These are phyloP conservation scores for Clytia hemisphaerica DNA, from an alignment of 30 jellyfish, hydroid and myxozoan species.

Conservation along the genomic window DNA sequence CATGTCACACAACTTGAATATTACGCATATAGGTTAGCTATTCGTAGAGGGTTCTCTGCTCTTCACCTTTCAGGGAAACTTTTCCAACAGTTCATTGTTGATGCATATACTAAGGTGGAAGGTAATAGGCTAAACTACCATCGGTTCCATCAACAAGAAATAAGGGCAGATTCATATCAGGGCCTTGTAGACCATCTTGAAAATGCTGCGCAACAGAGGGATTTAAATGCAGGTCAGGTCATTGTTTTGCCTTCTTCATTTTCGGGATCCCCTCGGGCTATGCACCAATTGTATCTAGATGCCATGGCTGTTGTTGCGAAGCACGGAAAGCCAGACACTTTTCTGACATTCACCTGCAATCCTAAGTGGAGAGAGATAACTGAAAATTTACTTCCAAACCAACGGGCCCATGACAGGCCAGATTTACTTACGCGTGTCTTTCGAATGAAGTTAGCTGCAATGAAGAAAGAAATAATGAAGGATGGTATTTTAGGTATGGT, in stretches of 20 bases:
- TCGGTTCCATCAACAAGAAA: slow-evolving; percentile 21
- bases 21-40: slow-evolving; percentile 35
- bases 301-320: slow-evolving; percentile 44
- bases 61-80: slow-evolving; percentile 15
- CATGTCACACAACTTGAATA: too few relatives aligned
- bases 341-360: slow-evolving; percentile 42
- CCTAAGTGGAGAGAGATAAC: slow-evolving; percentile 48
- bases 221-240: slow-evolving; percentile 25
- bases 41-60: slow-evolving; percentile 17
- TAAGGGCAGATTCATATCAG: slow-evolving; percentile 41
- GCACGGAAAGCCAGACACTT: slow-evolving; percentile 44
- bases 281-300: slow-evolving; percentile 45
- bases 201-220: slow-evolving; percentile 9
- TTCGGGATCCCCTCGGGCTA: slow-evolving; percentile 30
- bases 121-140: slow-evolving; percentile 33
- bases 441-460: slow-evolving; percentile 25
- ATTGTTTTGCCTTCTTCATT: slow-evolving; percentile 47
- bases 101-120: slow-evolving; percentile 18
- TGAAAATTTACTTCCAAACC: slow-evolving; percentile 15
- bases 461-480: slow-evolving; percentile 10
- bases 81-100: slow-evolving; percentile 33
- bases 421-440: slow-evolving; percentile 47
- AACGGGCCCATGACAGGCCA: slow-evolving; percentile 22
- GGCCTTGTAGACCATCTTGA: slow-evolving; percentile 47
- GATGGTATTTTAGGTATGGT: too few relatives aligned